These are phyloP conservation scores for Nesogale talazaci DNA, from an alignment of 2,113 vertebrate species.

Conservation along the genomic window DNA sequence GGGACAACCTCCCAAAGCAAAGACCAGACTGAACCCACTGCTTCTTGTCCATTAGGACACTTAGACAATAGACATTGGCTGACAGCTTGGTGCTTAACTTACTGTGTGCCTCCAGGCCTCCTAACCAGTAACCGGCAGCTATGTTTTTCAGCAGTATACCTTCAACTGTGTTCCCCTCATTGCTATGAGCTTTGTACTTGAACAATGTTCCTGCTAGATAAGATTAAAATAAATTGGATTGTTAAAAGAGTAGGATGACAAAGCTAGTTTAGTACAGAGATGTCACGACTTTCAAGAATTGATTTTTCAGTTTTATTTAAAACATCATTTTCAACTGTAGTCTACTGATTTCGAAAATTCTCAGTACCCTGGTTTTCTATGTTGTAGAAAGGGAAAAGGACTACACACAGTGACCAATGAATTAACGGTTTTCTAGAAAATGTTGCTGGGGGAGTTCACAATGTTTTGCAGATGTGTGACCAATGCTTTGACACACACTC, in stretches of 20 bases:
- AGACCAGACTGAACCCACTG: no score
- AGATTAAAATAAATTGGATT: neutral
- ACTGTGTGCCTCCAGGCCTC: no score
- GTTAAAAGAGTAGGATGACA: neutral
- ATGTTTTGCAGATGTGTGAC: neutral
- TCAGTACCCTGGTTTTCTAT: neutral
- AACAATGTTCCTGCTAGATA: neutral
- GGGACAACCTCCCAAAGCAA: neutral
- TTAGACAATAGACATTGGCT: no score
- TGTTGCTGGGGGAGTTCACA: neutral
- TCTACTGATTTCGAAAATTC: neutral
- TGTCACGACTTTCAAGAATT: neutral
- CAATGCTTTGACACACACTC: neutral
- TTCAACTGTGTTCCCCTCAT: neutral
- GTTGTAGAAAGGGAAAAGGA: neutral
- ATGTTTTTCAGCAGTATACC: neutral
- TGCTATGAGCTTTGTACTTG: neutral
- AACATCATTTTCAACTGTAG: neutral
- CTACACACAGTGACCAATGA: fast-evolving
- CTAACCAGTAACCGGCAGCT: no score
- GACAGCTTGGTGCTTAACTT: no score
- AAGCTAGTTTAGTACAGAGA: neutral
- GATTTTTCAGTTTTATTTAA: neutral
- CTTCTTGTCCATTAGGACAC: no score
- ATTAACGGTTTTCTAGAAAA: neutral